Conservation (phyloP, 2,888 invertebrate genomes). For the Marronus borbonicus region DNA sequence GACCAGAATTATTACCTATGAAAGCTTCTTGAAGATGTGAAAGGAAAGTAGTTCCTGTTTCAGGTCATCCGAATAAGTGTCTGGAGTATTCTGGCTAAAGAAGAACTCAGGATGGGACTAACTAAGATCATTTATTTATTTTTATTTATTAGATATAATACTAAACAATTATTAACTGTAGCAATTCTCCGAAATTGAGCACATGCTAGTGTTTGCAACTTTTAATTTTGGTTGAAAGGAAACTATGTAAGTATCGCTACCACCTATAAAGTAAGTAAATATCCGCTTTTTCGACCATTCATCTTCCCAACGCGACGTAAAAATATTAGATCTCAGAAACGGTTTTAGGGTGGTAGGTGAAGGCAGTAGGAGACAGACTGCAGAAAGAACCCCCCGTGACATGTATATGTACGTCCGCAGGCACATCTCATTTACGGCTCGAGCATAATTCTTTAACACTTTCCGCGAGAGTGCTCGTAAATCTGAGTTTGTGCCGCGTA, state of each 20-base stretch:
- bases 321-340: not conserved
- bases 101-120: no score
- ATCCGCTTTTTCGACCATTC: not conserved
- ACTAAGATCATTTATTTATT: no score
- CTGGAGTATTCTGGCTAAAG: no score
- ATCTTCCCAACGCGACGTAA: not conserved
- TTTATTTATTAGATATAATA: no score
- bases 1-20: no score
- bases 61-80: no score
- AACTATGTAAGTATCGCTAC: not conserved
- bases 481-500: conserved; percentile 67
- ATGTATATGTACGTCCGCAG: conserved; percentile 68
- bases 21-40: no score
- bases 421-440: conserved; percentile 74
- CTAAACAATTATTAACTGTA: no score
- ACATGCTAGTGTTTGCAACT: no score
- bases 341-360: conserved; percentile 14
- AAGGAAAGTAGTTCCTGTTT: no score
- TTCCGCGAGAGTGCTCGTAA: conserved; percentile 69
- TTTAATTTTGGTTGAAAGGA: not conserved
- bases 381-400: conserved; percentile 66
- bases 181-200: no score
- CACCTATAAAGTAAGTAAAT: not conserved
- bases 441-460: conserved; percentile 74
- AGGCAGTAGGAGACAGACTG: not conserved